phyloP scores from a whole-genome alignment of 2,888 invertebrate species.

The Hypercompe scribonia region DNA sequence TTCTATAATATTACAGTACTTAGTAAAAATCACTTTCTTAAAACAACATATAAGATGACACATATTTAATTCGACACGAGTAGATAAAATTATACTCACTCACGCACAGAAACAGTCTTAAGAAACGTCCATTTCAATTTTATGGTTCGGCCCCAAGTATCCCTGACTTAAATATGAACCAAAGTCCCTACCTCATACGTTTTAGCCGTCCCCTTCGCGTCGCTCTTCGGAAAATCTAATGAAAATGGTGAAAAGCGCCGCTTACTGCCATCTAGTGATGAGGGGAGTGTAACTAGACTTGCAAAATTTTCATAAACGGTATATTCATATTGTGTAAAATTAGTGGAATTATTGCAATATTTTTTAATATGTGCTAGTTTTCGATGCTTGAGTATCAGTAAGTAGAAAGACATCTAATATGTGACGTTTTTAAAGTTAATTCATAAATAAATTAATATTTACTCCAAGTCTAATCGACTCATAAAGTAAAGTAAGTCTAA shows the following conservation, averaged over 20 bases:
- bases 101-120: not conserved
- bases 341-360: not conserved
- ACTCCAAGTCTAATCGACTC: not conserved
- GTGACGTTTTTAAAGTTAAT: not conserved
- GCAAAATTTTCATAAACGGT: conserved; percentile 21
- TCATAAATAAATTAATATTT: not conserved
- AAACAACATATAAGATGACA: not conserved
- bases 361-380: not conserved
- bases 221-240: conserved; percentile 58
- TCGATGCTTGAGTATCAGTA: not conserved
- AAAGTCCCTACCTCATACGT: conserved; percentile 2
- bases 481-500: not conserved
- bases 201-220: not conserved
- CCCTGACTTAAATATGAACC: conserved; percentile 12
- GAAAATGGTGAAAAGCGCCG: conserved; percentile 70
- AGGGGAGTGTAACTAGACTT: conserved; percentile 62
- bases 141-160: conserved; percentile 7
- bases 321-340: not conserved
- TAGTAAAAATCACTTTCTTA: not conserved
- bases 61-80: not conserved
- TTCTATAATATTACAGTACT: not conserved
- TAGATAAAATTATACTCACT: not conserved
- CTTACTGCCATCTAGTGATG: conserved; percentile 76
- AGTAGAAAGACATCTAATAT: not conserved
- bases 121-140: not conserved